Base-by-base conservation (phyloP, 2,888 invertebrate genomes). In the Hedychridium roseum region DNA sequence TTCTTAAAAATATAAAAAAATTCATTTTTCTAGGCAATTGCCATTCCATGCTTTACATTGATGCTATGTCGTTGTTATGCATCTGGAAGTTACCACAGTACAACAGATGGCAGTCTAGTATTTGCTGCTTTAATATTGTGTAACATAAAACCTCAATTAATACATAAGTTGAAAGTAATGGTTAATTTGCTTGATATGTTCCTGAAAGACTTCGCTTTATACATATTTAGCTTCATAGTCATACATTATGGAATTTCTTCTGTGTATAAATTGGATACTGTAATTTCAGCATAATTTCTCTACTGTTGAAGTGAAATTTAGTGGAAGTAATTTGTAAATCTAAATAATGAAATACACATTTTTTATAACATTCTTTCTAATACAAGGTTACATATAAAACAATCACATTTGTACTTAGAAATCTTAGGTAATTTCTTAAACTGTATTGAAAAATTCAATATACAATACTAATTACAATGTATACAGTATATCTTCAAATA, bases 221-320 rank as follows among this genome's bases (percentile, higher is more conserved):
- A 74, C 18, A 54, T 76, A 35, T 71, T 74, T 16, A 70, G 65
- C 43, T 75, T 73, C 40, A 61, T 68, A 7, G 14, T 71, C 2
- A 60, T 69, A 5, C 60, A 67, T 36, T 68, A 56, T 40, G 34
- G 12, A 4, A 21, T 54, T 17, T 43, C 31, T 27, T 41, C 28
- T 21, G n/a, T n/a, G n/a, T 50, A 7, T 35, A 43, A 43, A 6
- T 31, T 15, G 2, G 26, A 47, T 9, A 16, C 28, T 4, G 9
- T 41, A n/a, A 26, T 9, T 30, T 1, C 6, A 16, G 7, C 20
- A 41, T 5, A 12, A 17, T 18, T 17, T 20, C 31, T 28, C 27
- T 14, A 7, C 12, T 52, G 34, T 42, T 49, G 26, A 31, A 21
- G 21, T 12, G 4, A 36, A 11, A 9, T 48, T 12, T 12, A 34